A percentile compares a stretch with the other conserved stretches of the same genome.
These are phyloP conservation scores for Drosophila formosana DNA, from an alignment of 2,888 invertebrate species.

Conservation along the genomic window DNA sequence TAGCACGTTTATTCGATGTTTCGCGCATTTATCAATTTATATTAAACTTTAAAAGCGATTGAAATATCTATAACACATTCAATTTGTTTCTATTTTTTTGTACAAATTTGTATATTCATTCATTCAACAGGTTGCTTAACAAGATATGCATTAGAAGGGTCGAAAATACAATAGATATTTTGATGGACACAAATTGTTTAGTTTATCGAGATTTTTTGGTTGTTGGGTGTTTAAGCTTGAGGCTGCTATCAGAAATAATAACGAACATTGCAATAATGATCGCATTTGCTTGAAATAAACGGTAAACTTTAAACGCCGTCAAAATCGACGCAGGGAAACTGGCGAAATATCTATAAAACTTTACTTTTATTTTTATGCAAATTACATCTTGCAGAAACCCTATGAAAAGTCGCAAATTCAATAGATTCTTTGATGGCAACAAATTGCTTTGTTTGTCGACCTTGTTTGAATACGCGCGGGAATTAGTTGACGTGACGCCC, in stretches of 20 bases:
- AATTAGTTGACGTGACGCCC: constrained; percentile 56
- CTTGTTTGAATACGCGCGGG: constrained; percentile 64
- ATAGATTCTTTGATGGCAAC: constrained; percentile 51
- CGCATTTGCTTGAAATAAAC: no score
- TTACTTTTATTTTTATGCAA: constrained; percentile 76
- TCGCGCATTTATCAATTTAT: constrained; percentile 22
- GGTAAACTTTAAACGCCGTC: constrained; percentile 11
- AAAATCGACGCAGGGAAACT: constrained; percentile 21
- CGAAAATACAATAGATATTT: no score
- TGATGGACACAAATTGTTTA: no score
- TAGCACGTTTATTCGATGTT: constrained; percentile 35
- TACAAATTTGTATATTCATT: no score
- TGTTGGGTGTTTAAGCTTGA: no score
- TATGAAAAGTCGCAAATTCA: constrained; percentile 53
- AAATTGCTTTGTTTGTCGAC: constrained; percentile 73
- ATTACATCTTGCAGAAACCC: constrained; percentile 30
- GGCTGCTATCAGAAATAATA: no score
- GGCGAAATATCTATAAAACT: constrained; percentile 76
- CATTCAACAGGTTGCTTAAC: no score
- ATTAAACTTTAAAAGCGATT: constrained; percentile 48
- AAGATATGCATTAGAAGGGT: no score
- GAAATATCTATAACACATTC: constrained; percentile 70
- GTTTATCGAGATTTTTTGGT: no score
- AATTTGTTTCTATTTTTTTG: no score
- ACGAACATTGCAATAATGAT: no score